Evolutionary conservation across 2,113 vertebrate species (phyloP), one percentile per base, ranked within the genome.

Genomic region (Spermophilus dauricus): DNA sequence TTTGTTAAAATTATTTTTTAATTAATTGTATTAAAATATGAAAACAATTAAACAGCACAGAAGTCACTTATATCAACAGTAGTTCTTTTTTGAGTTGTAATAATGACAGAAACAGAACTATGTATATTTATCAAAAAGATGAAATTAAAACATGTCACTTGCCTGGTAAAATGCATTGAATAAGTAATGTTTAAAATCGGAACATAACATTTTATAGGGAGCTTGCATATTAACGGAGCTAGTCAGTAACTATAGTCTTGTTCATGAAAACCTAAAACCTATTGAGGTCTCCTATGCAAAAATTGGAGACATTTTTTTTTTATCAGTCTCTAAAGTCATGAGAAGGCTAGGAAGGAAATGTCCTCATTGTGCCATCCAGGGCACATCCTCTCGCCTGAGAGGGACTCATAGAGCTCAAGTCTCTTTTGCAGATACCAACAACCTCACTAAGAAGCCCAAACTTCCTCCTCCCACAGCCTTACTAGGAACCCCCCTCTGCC

Each of bases 401-500:
- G 5, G 48, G 34, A 67, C 63, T 67, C 10, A 63, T 37, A 30
- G 16, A 83, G 26, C 7, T 12, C 26, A 61, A 16, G 24, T 56
- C 30, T 95, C 16, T 14, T 45, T 17, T 1, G 6, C 58, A 65
- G 45, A 11, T 58, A 48, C 45, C 37, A 7, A 80, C 26, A 14
- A 22, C 22, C 26, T 76, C 78, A 81, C 34, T 37, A 32, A 13
- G 9, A 81, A 5, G 7, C 34, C 34, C 78, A 20, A 26, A 32
- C 18, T 7, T 56, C n/a, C 37, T 42, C 1, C 24, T 39, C 45
- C 45, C 7, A 45, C 8, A 45, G 45, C 45, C 45, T 45, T 45
- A 1, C 1, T 45, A 45, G 1, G 45, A 45, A n/a, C n/a, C n/a
- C n/a, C n/a, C 5, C 45, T 8, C 8, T 45, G 45, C 0, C 8